Evolutionary conservation across 2,797 vertebrate species (phyloP).

Genomic region (Valencia hispanica): DNA sequence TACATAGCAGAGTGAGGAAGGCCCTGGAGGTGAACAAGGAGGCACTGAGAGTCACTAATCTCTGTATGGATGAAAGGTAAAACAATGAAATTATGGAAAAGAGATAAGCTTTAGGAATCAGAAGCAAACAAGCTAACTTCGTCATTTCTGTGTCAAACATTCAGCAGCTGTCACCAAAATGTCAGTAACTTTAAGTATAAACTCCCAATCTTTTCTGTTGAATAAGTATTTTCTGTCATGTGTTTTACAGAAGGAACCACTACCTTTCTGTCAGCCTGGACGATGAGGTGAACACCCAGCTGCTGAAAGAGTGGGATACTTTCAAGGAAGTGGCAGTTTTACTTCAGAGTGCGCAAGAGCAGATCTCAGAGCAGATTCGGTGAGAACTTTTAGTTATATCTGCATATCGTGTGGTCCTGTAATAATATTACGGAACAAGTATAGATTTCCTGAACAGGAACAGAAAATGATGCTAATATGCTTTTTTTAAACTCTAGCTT

Average conservation of each 20-base stretch:
- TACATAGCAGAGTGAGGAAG: conserved; percentile 82
- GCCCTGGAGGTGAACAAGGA: conserved; percentile 83
- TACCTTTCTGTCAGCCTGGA: conserved; percentile 82
- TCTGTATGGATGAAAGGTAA: conserved; percentile 89
- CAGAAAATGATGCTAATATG: background rate
- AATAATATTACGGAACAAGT: background rate
- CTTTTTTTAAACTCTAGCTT: conserved; percentile 77
- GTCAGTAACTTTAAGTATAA: background rate
- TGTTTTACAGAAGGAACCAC: conserved; percentile 80
- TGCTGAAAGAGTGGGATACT: conserved; percentile 86
- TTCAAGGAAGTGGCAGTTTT: conserved; percentile 78
- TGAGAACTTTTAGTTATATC: conserved; percentile 36
- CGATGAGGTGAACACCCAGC: conserved; percentile 86
- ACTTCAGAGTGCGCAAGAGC: conserved; percentile 83
- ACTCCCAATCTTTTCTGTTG: background rate
- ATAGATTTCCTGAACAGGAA: background rate
- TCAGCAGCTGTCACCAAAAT: background rate
- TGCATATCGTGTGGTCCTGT: background rate
- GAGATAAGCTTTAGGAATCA: background rate
- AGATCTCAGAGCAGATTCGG: conserved; percentile 90
- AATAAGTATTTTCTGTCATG: background rate
- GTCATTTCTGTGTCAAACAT: background rate
- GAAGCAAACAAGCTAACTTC: background rate
- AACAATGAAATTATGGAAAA: background rate
- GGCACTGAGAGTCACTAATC: conserved; percentile 79